Evolutionary conservation across 1,140 invertebrate genomes (phyloP).

Genomic region (Arion vulgaris): DNA sequence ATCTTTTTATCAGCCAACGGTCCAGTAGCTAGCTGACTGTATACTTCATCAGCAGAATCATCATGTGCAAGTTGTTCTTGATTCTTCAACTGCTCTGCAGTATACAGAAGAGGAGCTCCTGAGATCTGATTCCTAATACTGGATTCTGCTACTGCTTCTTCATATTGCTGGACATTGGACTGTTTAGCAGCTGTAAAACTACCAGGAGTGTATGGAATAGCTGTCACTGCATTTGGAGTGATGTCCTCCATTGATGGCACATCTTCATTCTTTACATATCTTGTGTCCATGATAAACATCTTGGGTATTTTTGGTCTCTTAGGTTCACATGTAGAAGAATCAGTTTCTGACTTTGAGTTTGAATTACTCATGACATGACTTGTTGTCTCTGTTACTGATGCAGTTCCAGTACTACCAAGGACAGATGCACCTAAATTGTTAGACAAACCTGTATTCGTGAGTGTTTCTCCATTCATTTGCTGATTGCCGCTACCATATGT

Average conservation of each 20-base stretch:
- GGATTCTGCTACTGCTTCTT: conserved; percentile 20
- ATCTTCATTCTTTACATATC: conserved; percentile 39
- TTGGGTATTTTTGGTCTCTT: conserved; percentile 14
- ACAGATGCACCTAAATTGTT: background rate
- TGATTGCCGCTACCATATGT: background rate
- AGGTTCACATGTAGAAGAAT: background rate
- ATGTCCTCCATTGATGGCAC: background rate
- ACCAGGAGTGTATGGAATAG: conserved; percentile 41
- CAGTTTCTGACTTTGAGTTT: background rate
- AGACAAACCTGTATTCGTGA: background rate
- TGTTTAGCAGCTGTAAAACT: conserved; percentile 42
- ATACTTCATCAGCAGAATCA: background rate
- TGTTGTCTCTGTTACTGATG: background rate
- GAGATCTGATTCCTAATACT: conserved; percentile 24
- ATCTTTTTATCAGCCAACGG: background rate
- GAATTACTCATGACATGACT: background rate
- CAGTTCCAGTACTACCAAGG: background rate
- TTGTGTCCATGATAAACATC: conserved; percentile 23
- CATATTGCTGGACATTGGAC: background rate
- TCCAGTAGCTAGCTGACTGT: background rate
- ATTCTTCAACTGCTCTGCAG: background rate
- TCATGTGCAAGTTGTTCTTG: background rate
- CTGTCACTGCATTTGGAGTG: conserved; percentile 3
- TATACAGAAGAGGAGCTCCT: conserved; percentile 40
- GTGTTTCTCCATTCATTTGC: background rate